Base-by-base conservation (phyloP, 2,888 invertebrate species). In the Euproctis similis region DNA sequence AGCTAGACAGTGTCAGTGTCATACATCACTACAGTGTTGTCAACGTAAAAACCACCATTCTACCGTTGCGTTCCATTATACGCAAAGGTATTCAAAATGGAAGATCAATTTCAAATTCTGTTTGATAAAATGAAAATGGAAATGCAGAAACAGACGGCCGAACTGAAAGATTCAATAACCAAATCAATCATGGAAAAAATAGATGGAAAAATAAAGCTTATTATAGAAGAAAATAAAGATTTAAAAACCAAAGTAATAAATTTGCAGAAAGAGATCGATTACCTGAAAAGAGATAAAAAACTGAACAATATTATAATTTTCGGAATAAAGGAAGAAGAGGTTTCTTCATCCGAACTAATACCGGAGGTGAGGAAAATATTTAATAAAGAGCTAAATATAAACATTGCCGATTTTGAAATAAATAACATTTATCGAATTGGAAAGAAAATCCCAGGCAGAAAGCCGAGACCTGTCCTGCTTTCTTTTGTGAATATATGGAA, bases 401-500 rank as follows among this genome's bases (percentile, higher is more conserved):
- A 12, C 11, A 26, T 26, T 20, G 26, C 4, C 8, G 12, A 12
- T 12, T 20, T 9, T 10, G 26, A 12, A 20, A 20, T 26, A 20
- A 20, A 26, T 6, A 24, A 24, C 3, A 24, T 13, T 13, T 12
- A 24, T 13, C 18, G 18, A 3, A 3, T 18, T 7, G 18, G 18
- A 18, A 18, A 18, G 8, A 18, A 5, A 5, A 7, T 12, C 13
- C 12, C 3, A 12, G 8, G 8, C 12, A 13, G 17, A 9, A 18
- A 17, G 12, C 17, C 25, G 23, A 8, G 32, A 19, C 16, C 18
- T 6, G 12, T 31, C 25, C 21, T 34, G 1, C n/a, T 31, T 11
- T 22, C 31, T 5, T 24, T 34, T 10, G 17, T 23, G 7, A 34
- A 26, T 21, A 4, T 18, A 22, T 34, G 31, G 39, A 36, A 31